Conservation (phyloP, 2,888 invertebrate species). For the Deroplatys truncata region DNA sequence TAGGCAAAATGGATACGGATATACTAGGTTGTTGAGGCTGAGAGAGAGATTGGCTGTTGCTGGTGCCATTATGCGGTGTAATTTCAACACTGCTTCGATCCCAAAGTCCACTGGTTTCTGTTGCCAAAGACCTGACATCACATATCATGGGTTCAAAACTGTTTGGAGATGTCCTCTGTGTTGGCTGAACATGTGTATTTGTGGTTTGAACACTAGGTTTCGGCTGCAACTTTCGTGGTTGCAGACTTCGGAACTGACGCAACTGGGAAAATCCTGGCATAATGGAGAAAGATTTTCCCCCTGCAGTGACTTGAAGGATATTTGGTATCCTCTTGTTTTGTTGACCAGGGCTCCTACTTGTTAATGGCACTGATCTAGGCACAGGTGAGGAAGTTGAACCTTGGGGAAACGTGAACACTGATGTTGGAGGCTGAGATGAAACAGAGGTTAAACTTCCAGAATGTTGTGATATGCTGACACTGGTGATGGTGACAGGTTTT, state of each 20-base stretch:
- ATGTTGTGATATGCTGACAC: not conserved
- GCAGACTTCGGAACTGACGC: constrained; percentile 41
- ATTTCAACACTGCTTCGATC: constrained; percentile 2
- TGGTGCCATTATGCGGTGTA: not conserved
- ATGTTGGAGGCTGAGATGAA: not conserved
- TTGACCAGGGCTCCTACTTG: not conserved
- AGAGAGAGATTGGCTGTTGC: constrained; percentile 41
- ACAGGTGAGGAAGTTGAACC: not conserved
- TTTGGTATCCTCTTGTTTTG: constrained; percentile 53
- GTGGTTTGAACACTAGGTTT: not conserved
- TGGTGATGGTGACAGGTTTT: not conserved
- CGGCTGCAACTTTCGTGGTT: constrained; percentile 27
- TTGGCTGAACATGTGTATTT: not conserved
- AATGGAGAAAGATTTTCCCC: constrained; percentile 64
- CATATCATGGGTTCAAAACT: constrained; percentile 44
- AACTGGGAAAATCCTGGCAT: constrained; percentile 13
- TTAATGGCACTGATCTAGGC: not conserved
- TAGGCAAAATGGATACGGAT: constrained; percentile 59
- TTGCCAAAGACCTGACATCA: constrained; percentile 40
- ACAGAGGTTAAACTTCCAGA: not conserved
- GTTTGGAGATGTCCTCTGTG: not conserved
- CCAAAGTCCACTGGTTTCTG: constrained; percentile 20
- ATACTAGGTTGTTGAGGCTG: constrained; percentile 40
- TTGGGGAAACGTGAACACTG: not conserved
- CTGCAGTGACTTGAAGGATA: constrained; percentile 69